A percentile compares a stretch with the other conserved stretches of the same genome.
Evolutionary conservation across 2,888 invertebrate species (phyloP).

Genomic region (Deilephila porcellus): DNA sequence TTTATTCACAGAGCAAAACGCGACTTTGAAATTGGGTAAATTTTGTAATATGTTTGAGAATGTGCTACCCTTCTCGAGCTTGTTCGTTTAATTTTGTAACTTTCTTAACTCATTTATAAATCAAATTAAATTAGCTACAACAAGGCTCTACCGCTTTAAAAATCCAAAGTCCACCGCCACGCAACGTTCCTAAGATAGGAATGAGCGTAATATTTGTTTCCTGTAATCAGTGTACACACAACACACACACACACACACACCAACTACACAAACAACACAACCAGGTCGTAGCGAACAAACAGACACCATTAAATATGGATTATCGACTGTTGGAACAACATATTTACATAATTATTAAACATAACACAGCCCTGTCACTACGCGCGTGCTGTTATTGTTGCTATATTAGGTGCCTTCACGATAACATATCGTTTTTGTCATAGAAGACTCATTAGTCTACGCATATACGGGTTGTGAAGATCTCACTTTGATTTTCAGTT

Average conservation of each 20-base stretch:
- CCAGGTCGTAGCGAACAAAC: constrained; percentile 11
- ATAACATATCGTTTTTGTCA: neutral
- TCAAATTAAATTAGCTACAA: neutral
- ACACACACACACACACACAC: neutral
- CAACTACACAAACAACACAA: neutral
- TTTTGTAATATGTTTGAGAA: too few relatives aligned
- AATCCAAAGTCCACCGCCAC: neutral
- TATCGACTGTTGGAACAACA: constrained; percentile 20
- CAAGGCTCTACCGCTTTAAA: neutral
- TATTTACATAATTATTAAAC: constrained; percentile 14
- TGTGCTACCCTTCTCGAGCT: too few relatives aligned
- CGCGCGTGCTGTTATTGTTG: neutral
- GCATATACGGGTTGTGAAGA: neutral
- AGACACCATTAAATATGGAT: constrained; percentile 20
- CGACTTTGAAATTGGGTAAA: too few relatives aligned
- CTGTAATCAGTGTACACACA: neutral
- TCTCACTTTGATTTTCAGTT: too few relatives aligned
- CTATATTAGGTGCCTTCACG: neutral
- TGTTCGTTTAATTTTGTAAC: too few relatives aligned
- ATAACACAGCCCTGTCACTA: neutral
- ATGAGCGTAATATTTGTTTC: neutral
- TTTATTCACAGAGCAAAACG: too few relatives aligned
- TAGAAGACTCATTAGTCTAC: neutral
- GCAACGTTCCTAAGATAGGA: neutral
- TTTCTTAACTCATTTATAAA: too few relatives aligned